These are phyloP conservation scores for Lichenostomus cassidix DNA, from an alignment of 2,113 vertebrate genomes.

Conservation along the genomic window DNA sequence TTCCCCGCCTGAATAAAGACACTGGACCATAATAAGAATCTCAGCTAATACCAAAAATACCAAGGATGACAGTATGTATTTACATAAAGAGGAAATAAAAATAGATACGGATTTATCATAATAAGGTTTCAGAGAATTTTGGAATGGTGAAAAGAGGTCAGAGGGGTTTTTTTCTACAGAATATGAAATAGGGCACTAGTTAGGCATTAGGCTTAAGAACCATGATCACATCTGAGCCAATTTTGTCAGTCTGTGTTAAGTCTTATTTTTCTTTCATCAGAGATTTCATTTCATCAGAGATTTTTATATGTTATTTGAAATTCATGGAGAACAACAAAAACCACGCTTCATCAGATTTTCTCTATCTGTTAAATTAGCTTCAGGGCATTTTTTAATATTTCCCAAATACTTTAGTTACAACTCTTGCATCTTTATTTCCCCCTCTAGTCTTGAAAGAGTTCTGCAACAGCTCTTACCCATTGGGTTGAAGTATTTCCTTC, in stretches of 20 bases:
- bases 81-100: neutral
- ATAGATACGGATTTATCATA: neutral
- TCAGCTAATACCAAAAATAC: neutral
- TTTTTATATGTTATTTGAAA: neutral
- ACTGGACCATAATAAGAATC: neutral
- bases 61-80: neutral
- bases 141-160: neutral
- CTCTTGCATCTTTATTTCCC: neutral
- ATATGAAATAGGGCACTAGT: neutral
- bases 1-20: constrained; percentile 16
- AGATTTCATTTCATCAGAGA: too few relatives aligned
- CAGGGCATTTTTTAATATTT: neutral
- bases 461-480: neutral
- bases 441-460: neutral
- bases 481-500: neutral
- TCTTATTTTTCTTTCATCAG: neutral
- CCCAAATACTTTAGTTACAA: neutral
- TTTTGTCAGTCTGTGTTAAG: neutral
- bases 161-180: neutral
- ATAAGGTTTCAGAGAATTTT: neutral
- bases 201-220: neutral
- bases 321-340: neutral
- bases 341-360: neutral
- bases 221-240: neutral
- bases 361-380: neutral